Percentiles rank a stretch among this genome's conserved stretches.
phyloP scores from a whole-genome alignment of 2,113 vertebrate genomes.

The Mus spicilegus region DNA sequence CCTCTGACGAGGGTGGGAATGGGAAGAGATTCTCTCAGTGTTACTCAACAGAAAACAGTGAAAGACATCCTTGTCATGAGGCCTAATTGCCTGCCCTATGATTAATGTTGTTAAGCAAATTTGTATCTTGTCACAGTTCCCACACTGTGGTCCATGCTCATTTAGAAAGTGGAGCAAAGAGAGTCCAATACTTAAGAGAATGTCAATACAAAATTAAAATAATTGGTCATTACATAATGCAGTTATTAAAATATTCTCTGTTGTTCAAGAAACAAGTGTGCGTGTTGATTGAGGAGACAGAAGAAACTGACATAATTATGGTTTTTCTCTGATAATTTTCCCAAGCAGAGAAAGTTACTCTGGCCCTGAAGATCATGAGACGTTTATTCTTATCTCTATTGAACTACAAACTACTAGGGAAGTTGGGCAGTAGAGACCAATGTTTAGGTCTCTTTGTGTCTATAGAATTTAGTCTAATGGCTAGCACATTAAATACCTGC shows the following conservation, averaged over 20 bases:
- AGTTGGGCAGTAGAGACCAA: not conserved
- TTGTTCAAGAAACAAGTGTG: constrained; percentile 24
- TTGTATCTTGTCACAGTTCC: constrained; percentile 51
- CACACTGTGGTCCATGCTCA: constrained; percentile 22
- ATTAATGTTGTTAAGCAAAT: constrained; percentile 42
- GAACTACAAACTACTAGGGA: not conserved
- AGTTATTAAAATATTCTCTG: constrained; percentile 58
- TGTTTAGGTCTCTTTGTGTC: not conserved
- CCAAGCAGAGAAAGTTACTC: constrained; percentile 9
- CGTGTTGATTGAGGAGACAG: not conserved
- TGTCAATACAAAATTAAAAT: constrained; percentile 57
- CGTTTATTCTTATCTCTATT: not conserved
- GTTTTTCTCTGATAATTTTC: constrained; percentile 57
- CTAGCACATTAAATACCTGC: constrained; percentile 22
- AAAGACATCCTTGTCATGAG: not conserved
- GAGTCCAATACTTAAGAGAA: constrained; percentile 34
- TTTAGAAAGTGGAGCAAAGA: constrained; percentile 66
- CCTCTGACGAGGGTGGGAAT: accelerated
- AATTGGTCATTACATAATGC: constrained; percentile 65
- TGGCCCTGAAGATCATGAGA: not conserved
- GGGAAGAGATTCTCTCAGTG: not conserved
- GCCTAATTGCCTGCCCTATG: not conserved
- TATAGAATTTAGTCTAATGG: not conserved
- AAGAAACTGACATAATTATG: constrained; percentile 21
- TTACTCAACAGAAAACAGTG: not conserved